Evolutionary conservation across 2,888 invertebrate species (phyloP).

Genomic region (Hyppa rectilinea): DNA sequence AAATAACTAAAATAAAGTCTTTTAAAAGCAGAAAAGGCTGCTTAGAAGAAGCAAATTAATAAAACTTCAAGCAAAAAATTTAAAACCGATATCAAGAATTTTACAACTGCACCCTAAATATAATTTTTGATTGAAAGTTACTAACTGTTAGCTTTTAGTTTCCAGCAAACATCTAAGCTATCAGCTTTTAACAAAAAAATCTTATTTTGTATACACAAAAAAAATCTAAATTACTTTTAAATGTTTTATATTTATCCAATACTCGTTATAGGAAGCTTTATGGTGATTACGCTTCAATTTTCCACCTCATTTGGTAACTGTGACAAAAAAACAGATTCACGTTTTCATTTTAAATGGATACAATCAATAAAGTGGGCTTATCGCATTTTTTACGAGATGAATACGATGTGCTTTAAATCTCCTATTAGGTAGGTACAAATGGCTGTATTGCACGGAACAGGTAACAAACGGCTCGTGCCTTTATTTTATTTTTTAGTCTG

Average conservation of each 20-base stretch:
- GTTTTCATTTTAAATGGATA: conserved; percentile 85
- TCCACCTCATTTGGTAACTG: conserved; percentile 80
- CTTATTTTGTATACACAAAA: conserved; percentile 28
- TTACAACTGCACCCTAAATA: not conserved
- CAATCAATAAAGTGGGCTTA: conserved; percentile 86
- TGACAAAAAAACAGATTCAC: conserved; percentile 81
- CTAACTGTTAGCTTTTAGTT: not conserved
- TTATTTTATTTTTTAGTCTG: conserved; percentile 67
- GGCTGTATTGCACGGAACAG: conserved; percentile 76
- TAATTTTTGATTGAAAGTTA: not conserved
- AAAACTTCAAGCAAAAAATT: not conserved
- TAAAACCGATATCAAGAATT: not conserved
- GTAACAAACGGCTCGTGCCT: conserved; percentile 78
- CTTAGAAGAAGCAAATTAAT: not conserved
- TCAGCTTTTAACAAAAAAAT: conserved; percentile 7
- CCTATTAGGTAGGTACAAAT: conserved; percentile 82
- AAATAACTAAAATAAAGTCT: not conserved
- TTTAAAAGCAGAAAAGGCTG: not conserved
- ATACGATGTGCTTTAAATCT: conserved; percentile 86
- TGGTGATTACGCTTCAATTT: conserved; percentile 72
- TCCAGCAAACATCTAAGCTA: not conserved
- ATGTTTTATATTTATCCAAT: conserved; percentile 61
- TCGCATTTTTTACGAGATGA: conserved; percentile 85
- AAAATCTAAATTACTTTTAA: conserved; percentile 56
- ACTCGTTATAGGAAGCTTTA: conserved; percentile 60